Evolutionary conservation across 2,888 invertebrate species (phyloP), one percentile per base, ranked within the genome.

Genomic region (Spilarctia lutea): DNA sequence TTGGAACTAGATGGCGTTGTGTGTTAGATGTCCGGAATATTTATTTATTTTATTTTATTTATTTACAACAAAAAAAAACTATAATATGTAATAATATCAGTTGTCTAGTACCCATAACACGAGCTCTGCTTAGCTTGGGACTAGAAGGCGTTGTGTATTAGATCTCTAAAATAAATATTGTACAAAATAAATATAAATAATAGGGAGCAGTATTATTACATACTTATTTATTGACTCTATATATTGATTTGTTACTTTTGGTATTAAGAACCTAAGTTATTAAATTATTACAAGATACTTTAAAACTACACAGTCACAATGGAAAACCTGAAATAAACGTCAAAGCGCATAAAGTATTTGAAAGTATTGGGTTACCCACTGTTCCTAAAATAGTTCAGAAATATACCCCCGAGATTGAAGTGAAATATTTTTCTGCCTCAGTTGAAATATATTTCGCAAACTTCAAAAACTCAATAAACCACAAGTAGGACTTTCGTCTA

Each of bases 401-500:
- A 65, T 71, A 71, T 66, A 66, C 39, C 52, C 30, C 27, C 35
- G 56, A 56, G 35, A 66, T 66, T 52, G 24, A 65, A 35, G n/a
- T 72, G 30, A 72, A 66, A 80, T 75, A 66, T 72, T 67, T 72
- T 72, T 24, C 24, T 35, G 45, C 73, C 70, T 70, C 65, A 65
- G 48, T 42, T 13, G 56, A 75, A 79, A 76, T 75, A 66, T 76
- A 74, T 78, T 72, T 72, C 56, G 63, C 78, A 79, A 83, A 87
- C 87, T 83, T 85, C 79, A 77, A 82, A 85, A 86, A 86, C 82
- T 87, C 88, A 86, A 89, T 89, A 86, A 83, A 83, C 77, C 80
- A 75, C 81, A 85, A 88, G 84, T 88, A 85, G 86, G 80, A 79
- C 83, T 85, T 81, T 83, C 85, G 84, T 88, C 87, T 88, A 91